phyloP scores from a whole-genome alignment of 2,113 vertebrate genomes.

The Hippotragus niger region DNA sequence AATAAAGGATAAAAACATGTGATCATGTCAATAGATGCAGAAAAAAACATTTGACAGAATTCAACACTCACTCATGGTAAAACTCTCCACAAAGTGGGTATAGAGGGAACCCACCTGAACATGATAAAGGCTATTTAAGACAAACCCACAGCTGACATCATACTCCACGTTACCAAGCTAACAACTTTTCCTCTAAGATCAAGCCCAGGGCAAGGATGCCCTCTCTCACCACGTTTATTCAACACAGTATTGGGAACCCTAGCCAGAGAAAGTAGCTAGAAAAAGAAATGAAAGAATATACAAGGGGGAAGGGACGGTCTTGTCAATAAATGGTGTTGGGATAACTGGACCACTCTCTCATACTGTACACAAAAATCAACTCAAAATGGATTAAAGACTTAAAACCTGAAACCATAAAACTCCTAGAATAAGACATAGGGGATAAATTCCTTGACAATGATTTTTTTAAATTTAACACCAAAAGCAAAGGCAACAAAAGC shows the following conservation, averaged over 20 bases:
- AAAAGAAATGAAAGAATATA: neutral
- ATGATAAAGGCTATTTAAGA: neutral
- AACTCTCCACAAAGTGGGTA: neutral
- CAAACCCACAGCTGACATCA: neutral
- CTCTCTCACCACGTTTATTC: neutral
- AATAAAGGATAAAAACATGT: neutral
- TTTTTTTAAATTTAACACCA: neutral
- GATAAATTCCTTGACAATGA: neutral
- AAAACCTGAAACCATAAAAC: neutral
- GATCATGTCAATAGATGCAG: neutral
- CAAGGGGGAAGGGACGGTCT: neutral
- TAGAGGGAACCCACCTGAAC: neutral
- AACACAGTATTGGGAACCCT: neutral
- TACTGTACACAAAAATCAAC: neutral
- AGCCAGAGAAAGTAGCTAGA: neutral
- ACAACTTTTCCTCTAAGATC: neutral
- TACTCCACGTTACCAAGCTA: neutral
- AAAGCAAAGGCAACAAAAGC: neutral
- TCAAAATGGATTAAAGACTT: neutral
- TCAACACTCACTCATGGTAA: neutral
- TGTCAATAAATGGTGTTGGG: neutral
- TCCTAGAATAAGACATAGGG: neutral
- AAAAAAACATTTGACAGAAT: neutral
- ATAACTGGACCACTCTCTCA: neutral
- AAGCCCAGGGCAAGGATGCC: neutral